Percentiles rank a stretch among this genome's conserved stretches.
These are phyloP conservation scores for Maccullochella peelii DNA, from an alignment of 2,113 vertebrate species.

Conservation along the genomic window DNA sequence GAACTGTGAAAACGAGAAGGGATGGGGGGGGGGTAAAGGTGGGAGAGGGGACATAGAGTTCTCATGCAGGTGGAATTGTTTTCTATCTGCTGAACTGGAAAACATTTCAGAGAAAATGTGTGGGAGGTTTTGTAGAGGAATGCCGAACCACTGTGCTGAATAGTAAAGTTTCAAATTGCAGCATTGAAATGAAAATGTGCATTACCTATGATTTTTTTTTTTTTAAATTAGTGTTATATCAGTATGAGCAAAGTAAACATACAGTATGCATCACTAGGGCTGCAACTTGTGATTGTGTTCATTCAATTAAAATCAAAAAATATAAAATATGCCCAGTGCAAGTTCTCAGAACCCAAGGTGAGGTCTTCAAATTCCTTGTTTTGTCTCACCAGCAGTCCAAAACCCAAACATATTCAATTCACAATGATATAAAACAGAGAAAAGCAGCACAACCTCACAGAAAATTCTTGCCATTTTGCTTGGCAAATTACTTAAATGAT, in stretches of 20 bases:
- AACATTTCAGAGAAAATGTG: conserved; percentile 70
- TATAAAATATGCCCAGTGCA: background rate
- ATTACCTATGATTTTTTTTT: background rate
- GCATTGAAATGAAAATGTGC: conserved; percentile 20
- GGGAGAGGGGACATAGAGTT: conserved; percentile 65
- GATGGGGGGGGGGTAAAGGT: conserved; percentile 62
- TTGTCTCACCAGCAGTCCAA: background rate
- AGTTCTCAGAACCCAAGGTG: background rate
- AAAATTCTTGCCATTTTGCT: background rate
- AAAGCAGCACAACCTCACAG: background rate
- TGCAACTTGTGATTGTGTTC: background rate
- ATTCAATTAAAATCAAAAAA: background rate
- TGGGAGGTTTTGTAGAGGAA: conserved; percentile 62
- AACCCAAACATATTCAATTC: background rate
- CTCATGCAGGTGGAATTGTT: conserved; percentile 76
- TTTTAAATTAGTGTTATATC: conserved; percentile 7
- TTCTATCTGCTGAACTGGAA: conserved; percentile 76
- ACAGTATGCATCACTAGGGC: background rate
- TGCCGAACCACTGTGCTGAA: conserved; percentile 51
- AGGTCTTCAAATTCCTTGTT: background rate
- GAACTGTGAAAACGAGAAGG: conserved; percentile 61
- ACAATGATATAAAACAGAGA: background rate
- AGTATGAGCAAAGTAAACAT: background rate
- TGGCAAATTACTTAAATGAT: background rate
- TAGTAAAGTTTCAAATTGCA: conserved; percentile 38